Percentiles rank a stretch among this genome's conserved stretches.
Evolutionary conservation across 2,888 invertebrate species (phyloP).

Genomic region (Eupithecia pulchellata): DNA sequence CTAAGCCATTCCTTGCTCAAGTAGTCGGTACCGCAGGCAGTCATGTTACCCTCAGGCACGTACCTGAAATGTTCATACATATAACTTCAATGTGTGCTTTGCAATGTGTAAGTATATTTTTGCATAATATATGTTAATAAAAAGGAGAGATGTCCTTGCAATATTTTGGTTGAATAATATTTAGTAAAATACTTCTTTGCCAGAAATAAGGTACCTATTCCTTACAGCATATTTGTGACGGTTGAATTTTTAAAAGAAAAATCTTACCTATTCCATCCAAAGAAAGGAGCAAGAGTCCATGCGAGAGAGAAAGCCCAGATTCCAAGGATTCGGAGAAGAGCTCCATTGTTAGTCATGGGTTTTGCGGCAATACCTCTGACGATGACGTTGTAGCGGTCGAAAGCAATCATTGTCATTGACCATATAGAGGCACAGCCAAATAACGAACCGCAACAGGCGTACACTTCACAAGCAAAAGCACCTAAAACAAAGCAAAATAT

Average conservation of each 20-base stretch:
- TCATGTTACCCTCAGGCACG: constrained; percentile 97
- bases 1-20: constrained; percentile 90
- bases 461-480: constrained; percentile 94
- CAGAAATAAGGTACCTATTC: neutral
- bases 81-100: neutral
- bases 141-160: neutral
- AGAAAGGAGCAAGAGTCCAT: constrained; percentile 94
- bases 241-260: neutral
- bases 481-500: constrained; percentile 70
- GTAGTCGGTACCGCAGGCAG: constrained; percentile 96
- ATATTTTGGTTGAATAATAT: neutral
- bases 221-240: neutral
- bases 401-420: constrained; percentile 96
- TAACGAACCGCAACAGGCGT: constrained; percentile 94
- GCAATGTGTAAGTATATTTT: neutral
- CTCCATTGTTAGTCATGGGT: constrained; percentile 92
- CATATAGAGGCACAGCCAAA: constrained; percentile 96
- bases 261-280: constrained; percentile 93
- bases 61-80: constrained; percentile 84
- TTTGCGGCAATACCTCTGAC: constrained; percentile 95
- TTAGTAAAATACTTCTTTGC: neutral
- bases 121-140: neutral
- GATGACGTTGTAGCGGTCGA: constrained; percentile 97
- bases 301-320: constrained; percentile 91
- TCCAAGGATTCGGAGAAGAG: constrained; percentile 90